Percentiles rank a stretch among this genome's conserved stretches.
Conservation (phyloP, 2,888 invertebrate species). For the Acronicta aceris region DNA sequence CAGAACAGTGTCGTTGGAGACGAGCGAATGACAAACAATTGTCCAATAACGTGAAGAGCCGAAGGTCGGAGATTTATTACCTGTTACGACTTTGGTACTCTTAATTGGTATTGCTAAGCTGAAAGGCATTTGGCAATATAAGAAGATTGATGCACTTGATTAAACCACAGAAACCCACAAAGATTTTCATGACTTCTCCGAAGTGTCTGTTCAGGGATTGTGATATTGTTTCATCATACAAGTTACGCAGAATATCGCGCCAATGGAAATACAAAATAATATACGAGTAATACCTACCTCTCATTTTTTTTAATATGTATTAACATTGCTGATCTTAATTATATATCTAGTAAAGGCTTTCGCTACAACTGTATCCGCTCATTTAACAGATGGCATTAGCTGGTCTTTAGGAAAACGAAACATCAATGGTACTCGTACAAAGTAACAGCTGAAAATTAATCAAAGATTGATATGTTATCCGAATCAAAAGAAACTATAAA, state of each 20-base stretch:
- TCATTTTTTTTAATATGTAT: background rate
- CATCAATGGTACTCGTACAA: slow-evolving; percentile 21
- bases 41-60: slow-evolving; percentile 57
- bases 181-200: slow-evolving; percentile 34
- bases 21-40: slow-evolving; percentile 58
- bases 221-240: slow-evolving; percentile 8
- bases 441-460: slow-evolving; percentile 49
- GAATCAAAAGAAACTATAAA: slow-evolving; percentile 63
- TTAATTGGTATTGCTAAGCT: slow-evolving; percentile 46
- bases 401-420: slow-evolving; percentile 5
- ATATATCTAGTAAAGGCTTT: slow-evolving; percentile 8
- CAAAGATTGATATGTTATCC: slow-evolving; percentile 55
- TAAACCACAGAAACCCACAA: slow-evolving; percentile 13
- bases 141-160: slow-evolving; percentile 34
- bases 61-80: slow-evolving; percentile 59
- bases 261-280: background rate
- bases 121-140: slow-evolving; percentile 45
- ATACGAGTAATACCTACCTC: too few species aligned
- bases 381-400: slow-evolving; percentile 47
- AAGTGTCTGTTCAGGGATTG: slow-evolving; percentile 18
- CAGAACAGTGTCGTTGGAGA: slow-evolving; percentile 57
- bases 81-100: slow-evolving; percentile 43
- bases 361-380: background rate
- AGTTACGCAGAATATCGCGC: slow-evolving; percentile 1
- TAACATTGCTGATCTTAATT: too few species aligned